Evolutionary conservation across 2,797 vertebrate species (phyloP).

Genomic region (Sebastolobus altivelis): DNA sequence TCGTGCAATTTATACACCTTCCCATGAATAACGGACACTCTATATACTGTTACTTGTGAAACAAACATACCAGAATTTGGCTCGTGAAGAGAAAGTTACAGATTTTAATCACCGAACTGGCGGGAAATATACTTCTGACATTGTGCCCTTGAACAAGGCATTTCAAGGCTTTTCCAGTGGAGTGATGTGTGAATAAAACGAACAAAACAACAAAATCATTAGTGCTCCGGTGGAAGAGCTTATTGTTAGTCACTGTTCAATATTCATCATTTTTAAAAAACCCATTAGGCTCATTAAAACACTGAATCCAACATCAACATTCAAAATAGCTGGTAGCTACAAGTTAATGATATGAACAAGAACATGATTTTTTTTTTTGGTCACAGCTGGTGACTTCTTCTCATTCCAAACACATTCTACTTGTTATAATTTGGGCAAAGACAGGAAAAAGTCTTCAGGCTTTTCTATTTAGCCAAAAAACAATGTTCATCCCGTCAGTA

Average conservation of each 20-base stretch:
- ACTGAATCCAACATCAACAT: not conserved
- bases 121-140: not conserved
- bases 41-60: too few species aligned
- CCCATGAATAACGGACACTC: too few species aligned
- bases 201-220: not conserved
- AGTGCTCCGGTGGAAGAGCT: not conserved
- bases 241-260: constrained; percentile 7
- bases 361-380: not conserved
- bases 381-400: constrained; percentile 10
- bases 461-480: not conserved
- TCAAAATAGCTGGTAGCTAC: constrained; percentile 29
- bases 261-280: constrained; percentile 15
- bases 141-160: constrained; percentile 14
- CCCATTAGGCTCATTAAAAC: constrained; percentile 12
- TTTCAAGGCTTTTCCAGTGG: not conserved
- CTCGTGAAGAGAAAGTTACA: constrained; percentile 1
- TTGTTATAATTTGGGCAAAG: not conserved
- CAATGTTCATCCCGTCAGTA: not conserved
- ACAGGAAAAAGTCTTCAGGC: not conserved
- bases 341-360: constrained; percentile 15
- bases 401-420: constrained; percentile 1
- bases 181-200: not conserved
- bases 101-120: constrained; percentile 1
- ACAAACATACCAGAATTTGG: constrained; percentile 1
- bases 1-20: too few species aligned